Base-by-base conservation (phyloP, 2,888 invertebrate species). In the Drosophila kanekoi region DNA sequence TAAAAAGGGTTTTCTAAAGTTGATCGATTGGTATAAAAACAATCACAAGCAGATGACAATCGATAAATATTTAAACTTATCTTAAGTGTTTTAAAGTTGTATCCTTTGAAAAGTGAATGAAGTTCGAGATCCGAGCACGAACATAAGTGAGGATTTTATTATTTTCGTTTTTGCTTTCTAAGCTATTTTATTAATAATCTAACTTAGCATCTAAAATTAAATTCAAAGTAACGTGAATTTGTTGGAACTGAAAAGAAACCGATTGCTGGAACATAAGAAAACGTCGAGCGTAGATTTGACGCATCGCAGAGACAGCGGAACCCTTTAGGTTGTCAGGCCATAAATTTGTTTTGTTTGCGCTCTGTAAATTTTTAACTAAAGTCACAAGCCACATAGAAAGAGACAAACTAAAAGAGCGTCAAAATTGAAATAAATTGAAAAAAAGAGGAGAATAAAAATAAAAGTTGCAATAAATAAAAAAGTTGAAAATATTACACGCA, bases 381-480 rank as follows among this genome's bases (percentile, higher is more conserved):
- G 75, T 49, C 56, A 64, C 59, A 72, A 69, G 77, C 52, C 49
- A 75, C 82, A 67, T 8, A 28, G 35, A 44, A 43, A 38, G 45
- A 52, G 60, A 57, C 64, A 57, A 82, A 73, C 83, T 87, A 75
- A 72, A 67, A 65, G 59, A 69, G 68, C 75, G 59, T 77, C 75
- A 76, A 82, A 80, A 88, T 81, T 81, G 76, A 78, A 84, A 88
- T 84, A 84, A 88, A 83, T 88, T 83, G 87, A 76, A 88, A 82
- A 83, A 66, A 67, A 56, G 48, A 68, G 60, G 72, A 72, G 57
- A 45, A 68, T 49, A 16, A 35, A 56, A 65, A 52, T 18, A 44
- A 63, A 67, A 62, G 49, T 54, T 59, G 28, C 51, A 52, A 51
- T 54, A 59, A 62, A 40, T 69, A 74, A 64, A 76, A 65, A 72